Evolutionary conservation across 2,113 vertebrate genomes (phyloP), one percentile per base, ranked within the genome.

Genomic region (Ciconia boyciana): DNA sequence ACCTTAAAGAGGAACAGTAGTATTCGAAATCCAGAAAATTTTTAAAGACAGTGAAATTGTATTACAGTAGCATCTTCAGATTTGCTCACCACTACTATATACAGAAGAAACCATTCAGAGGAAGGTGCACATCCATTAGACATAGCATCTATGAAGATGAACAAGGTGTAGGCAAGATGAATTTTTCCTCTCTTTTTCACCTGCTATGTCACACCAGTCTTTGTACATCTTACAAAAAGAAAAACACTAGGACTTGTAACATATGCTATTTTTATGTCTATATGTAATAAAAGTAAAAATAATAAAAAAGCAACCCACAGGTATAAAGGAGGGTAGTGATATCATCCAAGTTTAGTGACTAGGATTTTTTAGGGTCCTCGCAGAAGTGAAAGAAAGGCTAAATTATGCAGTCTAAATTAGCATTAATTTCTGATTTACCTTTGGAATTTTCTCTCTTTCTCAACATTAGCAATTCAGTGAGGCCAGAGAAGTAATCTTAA

Each of bases 181-280:
- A 8, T 14, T 78, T 87, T 55, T 57, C 18, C 20, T 64, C 39
- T 62, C 7, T 71, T 83, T 81, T 49, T n/a, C 26, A 74, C 7
- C 8, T 49, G 9, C 43, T 44, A 2, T 48, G 5, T 52, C 28
- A 68, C 4, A 13, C 8, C 19, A 68, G 26, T 25, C 29, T 68
- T 83, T 76, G 28, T 28, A 46, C 3, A 34, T 8, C 0, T 1
- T 16, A 36, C 5, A 17, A 21, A 76, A 72, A 46, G 4, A 62
- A n/a, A 78, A 69, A 29, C 28, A 21, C 3, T 39, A n/a, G 13
- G 10, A 48, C 0, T 0, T 26, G 15, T 28, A 58, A 31, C 4
- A 13, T 28, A 49, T 17, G 1, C 3, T 48, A 2, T 41, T 89
- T 61, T 58, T 41, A 61, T 39, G 36, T 26, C 13, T 39, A 4